These are phyloP conservation scores for Lampris incognitus DNA, from an alignment of 2,113 vertebrate genomes.

Conservation along the genomic window DNA sequence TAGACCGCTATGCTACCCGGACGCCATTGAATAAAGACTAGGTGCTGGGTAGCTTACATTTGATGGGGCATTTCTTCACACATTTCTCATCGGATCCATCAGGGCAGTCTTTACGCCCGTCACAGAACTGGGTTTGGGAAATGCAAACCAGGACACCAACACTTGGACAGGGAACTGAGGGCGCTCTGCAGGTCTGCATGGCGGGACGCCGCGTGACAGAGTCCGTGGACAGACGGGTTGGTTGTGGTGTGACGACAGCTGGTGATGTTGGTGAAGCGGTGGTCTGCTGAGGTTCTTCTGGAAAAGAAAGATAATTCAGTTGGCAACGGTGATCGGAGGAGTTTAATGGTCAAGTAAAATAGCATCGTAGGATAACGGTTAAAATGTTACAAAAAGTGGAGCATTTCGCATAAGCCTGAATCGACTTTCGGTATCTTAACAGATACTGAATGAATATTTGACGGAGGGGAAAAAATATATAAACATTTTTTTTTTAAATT, in stretches of 20 bases:
- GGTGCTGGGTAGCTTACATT: conserved; percentile 67
- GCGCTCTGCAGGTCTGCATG: conserved; percentile 70
- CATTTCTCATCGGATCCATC: conserved; percentile 88
- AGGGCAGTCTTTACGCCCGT: conserved; percentile 84
- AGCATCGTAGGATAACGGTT: no score
- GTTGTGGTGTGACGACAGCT: not conserved
- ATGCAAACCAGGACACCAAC: conserved; percentile 77
- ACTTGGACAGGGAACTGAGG: conserved; percentile 78
- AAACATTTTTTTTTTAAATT: not conserved
- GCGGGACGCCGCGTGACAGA: not conserved
- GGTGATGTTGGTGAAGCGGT: not conserved
- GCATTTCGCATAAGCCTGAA: no score
- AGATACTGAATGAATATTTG: no score
- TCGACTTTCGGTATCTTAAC: no score
- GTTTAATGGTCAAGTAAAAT: no score
- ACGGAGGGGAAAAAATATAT: conserved; percentile 1
- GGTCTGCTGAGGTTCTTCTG: conserved; percentile 75
- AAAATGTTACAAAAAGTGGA: no score
- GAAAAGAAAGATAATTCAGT: conserved; percentile 62
- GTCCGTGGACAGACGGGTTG: not conserved
- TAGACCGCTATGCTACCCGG: no score
- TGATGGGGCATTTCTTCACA: conserved; percentile 71
- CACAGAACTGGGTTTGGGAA: conserved; percentile 80
- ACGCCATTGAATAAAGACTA: not conserved
- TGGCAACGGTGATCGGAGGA: no score